phyloP scores from a whole-genome alignment of 2,888 invertebrate genomes.

The Pseudococcus jackbeardsleyi region DNA sequence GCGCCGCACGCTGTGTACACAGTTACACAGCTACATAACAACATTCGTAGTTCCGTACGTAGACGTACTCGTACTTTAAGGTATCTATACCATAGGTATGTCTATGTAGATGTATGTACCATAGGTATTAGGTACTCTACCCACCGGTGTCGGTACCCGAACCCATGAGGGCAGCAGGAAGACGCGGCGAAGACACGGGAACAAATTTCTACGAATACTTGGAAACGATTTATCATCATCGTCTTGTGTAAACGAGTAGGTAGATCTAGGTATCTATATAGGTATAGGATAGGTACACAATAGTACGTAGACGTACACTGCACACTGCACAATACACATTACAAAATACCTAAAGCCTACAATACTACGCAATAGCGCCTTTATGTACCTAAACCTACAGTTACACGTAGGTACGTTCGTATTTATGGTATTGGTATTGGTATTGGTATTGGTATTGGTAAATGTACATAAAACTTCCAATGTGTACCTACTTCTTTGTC shows the following conservation, averaged over 20 bases:
- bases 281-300: not conserved
- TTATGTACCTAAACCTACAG: too few relatives aligned
- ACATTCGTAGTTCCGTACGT: too few relatives aligned
- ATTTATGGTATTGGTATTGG: too few relatives aligned
- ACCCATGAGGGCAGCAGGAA: not conserved
- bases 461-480: not conserved
- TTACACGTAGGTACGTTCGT: too few relatives aligned
- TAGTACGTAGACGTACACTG: too few relatives aligned
- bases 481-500: not conserved
- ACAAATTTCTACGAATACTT: slow-evolving; percentile 24
- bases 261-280: not conserved
- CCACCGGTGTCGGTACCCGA: too few relatives aligned
- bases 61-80: not conserved
- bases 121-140: not conserved
- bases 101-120: too few relatives aligned
- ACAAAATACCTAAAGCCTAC: not conserved
- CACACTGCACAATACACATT: not conserved
- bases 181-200: not conserved
- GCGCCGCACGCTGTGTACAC: not conserved
- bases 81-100: not conserved
- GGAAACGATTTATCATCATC: slow-evolving; percentile 18
- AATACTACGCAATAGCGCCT: slow-evolving; percentile 10
- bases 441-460: too few relatives aligned
- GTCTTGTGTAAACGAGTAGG: slow-evolving; percentile 4
- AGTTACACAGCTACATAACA: not conserved